A percentile compares a stretch with the other conserved stretches of the same genome.
Evolutionary conservation across 30 jellyfish, hydroid and myxozoan genomes (phyloP).

Genomic region (Pelagia noctiluca): DNA sequence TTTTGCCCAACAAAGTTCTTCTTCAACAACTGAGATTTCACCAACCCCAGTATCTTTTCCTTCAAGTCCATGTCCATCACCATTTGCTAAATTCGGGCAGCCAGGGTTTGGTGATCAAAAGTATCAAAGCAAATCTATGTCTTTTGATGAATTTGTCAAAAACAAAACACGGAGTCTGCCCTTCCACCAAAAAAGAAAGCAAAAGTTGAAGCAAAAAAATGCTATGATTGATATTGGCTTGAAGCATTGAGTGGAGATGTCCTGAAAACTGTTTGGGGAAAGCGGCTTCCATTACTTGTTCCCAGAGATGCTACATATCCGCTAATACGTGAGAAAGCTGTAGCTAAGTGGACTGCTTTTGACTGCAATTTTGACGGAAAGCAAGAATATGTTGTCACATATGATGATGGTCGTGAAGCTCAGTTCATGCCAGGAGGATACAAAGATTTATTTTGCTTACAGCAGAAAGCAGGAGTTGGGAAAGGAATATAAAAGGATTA

Average conservation of each 20-base stretch:
- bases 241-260: neutral
- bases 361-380: neutral
- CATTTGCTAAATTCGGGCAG: too few relatives aligned
- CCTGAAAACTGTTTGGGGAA: neutral
- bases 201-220: neutral
- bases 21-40: too few relatives aligned
- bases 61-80: too few relatives aligned
- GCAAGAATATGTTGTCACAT: neutral
- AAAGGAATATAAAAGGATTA: neutral
- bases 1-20: too few relatives aligned
- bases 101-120: too few relatives aligned
- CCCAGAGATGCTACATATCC: neutral
- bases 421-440: neutral
- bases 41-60: too few relatives aligned
- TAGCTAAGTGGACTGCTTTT: neutral
- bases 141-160: neutral
- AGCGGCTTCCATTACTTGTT: neutral
- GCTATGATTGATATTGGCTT: neutral
- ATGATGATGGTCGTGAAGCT: neutral
- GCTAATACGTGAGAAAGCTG: neutral
- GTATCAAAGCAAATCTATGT: too few relatives aligned
- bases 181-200: neutral
- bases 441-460: neutral
- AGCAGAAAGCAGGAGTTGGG: neutral
- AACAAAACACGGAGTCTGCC: neutral